Percentiles rank a stretch among this genome's conserved stretches.
Conservation (phyloP, 2,888 invertebrate species). For the Ethmia dodecea region DNA sequence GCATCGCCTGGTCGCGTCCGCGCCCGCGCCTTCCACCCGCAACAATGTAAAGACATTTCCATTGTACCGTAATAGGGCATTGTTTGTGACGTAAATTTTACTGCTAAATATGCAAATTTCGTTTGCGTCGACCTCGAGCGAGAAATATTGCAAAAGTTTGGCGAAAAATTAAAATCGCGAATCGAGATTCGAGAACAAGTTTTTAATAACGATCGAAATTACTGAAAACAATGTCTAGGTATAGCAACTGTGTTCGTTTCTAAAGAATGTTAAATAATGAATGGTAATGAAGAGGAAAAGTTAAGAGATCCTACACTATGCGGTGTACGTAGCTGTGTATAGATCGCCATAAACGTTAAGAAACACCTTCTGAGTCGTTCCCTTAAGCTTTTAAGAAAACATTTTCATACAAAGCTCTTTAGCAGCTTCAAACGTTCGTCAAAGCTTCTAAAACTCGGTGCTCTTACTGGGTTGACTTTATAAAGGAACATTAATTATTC, state of each 20-base stretch:
- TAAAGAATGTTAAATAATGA: conserved; percentile 8
- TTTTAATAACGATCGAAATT: conserved; percentile 43
- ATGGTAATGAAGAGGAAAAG: background rate
- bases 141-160: conserved; percentile 71
- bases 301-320: too few relatives aligned
- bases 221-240: conserved; percentile 22
- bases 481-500: conserved; percentile 3
- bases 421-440: conserved; percentile 5
- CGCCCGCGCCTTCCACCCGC: conserved; percentile 24
- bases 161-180: conserved; percentile 67
- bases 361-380: conserved; percentile 8
- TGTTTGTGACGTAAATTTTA: conserved; percentile 73
- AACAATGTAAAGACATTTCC: conserved; percentile 72
- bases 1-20: conserved; percentile 13
- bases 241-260: conserved; percentile 3
- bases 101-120: conserved; percentile 72
- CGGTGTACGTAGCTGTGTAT: background rate
- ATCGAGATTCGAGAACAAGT: conserved; percentile 60
- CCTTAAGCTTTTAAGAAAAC: conserved; percentile 13
- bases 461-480: background rate
- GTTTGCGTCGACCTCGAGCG: conserved; percentile 55
- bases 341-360: conserved; percentile 9
- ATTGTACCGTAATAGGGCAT: conserved; percentile 70
- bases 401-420: conserved; percentile 15
- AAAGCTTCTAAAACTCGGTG: conserved; percentile 2